Evolutionary conservation across 1,140 invertebrate genomes (phyloP).

Genomic region (Laupala kohalensis): DNA sequence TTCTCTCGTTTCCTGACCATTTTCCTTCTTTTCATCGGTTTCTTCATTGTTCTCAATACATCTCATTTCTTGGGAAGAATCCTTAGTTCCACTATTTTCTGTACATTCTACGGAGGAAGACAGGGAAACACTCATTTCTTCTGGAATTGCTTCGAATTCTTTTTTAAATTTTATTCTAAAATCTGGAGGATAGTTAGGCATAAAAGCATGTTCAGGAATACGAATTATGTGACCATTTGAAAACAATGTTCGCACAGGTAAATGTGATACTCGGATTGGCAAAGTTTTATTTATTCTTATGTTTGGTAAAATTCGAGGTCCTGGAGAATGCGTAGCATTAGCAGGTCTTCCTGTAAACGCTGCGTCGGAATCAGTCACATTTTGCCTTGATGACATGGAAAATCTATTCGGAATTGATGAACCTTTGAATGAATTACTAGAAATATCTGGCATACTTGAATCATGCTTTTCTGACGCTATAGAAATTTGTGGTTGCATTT

Average conservation of each 20-base stretch:
- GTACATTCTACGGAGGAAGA: conserved; percentile 30
- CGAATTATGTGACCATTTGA: neutral
- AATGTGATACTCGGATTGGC: neutral
- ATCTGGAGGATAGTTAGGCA: neutral
- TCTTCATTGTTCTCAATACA: too few relatives aligned
- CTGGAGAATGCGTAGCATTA: too few relatives aligned
- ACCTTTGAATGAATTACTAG: too few relatives aligned
- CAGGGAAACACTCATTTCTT: conserved; percentile 33
- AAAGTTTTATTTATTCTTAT: neutral
- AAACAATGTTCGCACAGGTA: neutral
- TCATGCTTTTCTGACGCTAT: too few relatives aligned
- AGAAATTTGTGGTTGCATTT: too few relatives aligned
- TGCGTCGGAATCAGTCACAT: too few relatives aligned
- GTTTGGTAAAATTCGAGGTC: neutral
- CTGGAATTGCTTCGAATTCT: conserved; percentile 34
- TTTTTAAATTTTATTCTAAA: conserved; percentile 10
- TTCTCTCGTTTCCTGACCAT: too few relatives aligned
- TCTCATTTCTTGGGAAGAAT: too few relatives aligned
- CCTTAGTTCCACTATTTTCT: neutral
- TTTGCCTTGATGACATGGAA: neutral
- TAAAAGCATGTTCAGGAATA: neutral
- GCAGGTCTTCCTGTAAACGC: too few relatives aligned
- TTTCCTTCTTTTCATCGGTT: too few relatives aligned
- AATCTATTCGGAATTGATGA: too few relatives aligned
- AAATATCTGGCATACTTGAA: neutral